phyloP scores from a whole-genome alignment of 1,140 invertebrate species.

The Sesamia nonagrioides region DNA sequence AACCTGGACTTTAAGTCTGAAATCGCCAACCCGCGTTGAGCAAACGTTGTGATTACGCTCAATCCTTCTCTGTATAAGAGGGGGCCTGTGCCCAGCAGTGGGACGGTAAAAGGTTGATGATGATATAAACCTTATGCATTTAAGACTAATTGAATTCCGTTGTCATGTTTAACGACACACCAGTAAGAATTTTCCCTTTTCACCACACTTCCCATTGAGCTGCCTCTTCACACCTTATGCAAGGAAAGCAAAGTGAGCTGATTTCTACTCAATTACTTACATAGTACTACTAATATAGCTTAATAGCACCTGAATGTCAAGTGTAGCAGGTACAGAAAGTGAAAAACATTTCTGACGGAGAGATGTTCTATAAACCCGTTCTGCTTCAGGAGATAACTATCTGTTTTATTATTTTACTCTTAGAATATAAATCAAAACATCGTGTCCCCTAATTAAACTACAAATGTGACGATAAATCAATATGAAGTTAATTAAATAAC shows the following conservation, averaged over 20 bases:
- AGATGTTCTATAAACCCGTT: conserved; percentile 28
- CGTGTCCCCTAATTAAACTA: not conserved
- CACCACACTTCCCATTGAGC: conserved; percentile 16
- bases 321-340: conserved; percentile 38
- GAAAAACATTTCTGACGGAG: conserved; percentile 32
- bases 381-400: conserved; percentile 5
- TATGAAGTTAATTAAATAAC: conserved; percentile 22
- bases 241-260: conserved; percentile 21
- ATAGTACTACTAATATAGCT: conserved; percentile 30
- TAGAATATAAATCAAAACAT: conserved; percentile 10
- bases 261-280: conserved; percentile 34
- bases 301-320: conserved; percentile 30
- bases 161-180: no score
- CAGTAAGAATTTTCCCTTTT: conserved; percentile 13
- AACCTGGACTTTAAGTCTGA: no score
- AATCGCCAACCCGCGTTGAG: no score
- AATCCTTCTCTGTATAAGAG: no score
- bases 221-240: conserved; percentile 14
- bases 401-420: conserved; percentile 20
- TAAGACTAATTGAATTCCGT: conserved; percentile 1
- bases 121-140: not conserved
- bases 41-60: no score
- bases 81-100: no score
- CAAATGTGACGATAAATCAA: conserved; percentile 24
- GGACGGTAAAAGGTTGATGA: no score